Conservation (phyloP, 2,113 vertebrate species). For the Leiothrix lutea region DNA sequence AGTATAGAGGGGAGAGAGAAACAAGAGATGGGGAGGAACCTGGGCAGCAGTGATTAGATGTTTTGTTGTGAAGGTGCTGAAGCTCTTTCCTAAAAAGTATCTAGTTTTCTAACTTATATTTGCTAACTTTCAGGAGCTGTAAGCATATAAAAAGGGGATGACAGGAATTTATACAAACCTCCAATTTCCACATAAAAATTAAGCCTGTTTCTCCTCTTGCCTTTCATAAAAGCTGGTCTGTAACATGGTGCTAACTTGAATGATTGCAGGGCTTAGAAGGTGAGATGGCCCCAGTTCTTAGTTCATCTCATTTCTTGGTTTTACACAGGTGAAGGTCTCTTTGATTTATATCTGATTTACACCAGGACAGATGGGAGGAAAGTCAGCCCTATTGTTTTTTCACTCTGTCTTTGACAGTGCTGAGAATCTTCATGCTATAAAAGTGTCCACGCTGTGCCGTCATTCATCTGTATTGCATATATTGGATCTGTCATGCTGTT, state of each 20-base stretch:
- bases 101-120: not conserved
- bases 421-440: conserved; percentile 47
- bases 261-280: conserved; percentile 18
- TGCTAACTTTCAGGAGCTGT: not conserved
- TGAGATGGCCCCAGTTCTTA: not conserved
- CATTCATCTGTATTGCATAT: conserved; percentile 52
- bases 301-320: not conserved
- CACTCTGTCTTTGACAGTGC: conserved; percentile 11
- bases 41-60: not conserved
- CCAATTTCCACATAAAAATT: conserved; percentile 1
- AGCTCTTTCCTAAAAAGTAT: not conserved
- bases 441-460: not conserved
- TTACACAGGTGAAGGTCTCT: not conserved
- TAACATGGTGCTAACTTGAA: not conserved
- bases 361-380: not conserved
- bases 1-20: not conserved
- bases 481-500: conserved; percentile 44
- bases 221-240: not conserved
- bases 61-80: not conserved
- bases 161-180: not conserved
- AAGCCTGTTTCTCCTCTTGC: not conserved
- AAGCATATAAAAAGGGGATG: not conserved
- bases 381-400: conserved; percentile 22
- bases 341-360: conserved; percentile 33
- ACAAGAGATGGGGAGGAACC: not conserved